Evolutionary conservation across 2,888 invertebrate genomes (phyloP).

Genomic region (Drosophila pegasa): DNA sequence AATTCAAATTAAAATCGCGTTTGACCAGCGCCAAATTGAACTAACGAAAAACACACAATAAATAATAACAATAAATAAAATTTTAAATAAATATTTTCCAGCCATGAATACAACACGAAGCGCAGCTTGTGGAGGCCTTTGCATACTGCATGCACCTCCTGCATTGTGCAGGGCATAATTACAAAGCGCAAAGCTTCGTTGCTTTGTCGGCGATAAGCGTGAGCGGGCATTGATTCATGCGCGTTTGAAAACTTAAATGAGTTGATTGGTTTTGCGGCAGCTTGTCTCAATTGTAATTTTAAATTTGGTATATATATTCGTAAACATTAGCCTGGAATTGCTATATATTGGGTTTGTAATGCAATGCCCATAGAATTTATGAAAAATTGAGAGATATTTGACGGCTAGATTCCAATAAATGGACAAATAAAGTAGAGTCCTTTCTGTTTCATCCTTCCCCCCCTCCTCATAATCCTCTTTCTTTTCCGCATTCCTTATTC

Average conservation of each 20-base stretch:
- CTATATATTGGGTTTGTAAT: no score
- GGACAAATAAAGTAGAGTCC: no score
- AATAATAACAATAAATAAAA: conserved; percentile 3
- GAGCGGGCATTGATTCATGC: conserved; percentile 28
- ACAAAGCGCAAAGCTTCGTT: conserved; percentile 17
- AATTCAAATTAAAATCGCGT: conserved; percentile 60
- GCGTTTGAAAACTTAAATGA: not conserved
- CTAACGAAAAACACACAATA: conserved; percentile 16
- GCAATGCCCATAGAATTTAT: no score
- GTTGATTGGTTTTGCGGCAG: not conserved
- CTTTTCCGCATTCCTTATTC: no score
- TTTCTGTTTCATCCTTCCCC: no score
- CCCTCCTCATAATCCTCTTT: no score
- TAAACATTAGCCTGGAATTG: no score
- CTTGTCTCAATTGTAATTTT: no score
- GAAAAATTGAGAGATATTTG: no score
- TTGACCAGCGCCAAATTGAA: conserved; percentile 41
- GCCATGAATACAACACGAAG: not conserved
- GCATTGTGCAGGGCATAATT: conserved; percentile 13
- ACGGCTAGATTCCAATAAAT: no score
- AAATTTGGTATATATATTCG: no score
- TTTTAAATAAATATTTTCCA: conserved; percentile 1
- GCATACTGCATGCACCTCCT: not conserved
- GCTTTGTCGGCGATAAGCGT: conserved; percentile 24
- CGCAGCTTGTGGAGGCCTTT: not conserved